phyloP scores from a whole-genome alignment of 1,140 invertebrate genomes.

The Zaprionus ghesquierei region DNA sequence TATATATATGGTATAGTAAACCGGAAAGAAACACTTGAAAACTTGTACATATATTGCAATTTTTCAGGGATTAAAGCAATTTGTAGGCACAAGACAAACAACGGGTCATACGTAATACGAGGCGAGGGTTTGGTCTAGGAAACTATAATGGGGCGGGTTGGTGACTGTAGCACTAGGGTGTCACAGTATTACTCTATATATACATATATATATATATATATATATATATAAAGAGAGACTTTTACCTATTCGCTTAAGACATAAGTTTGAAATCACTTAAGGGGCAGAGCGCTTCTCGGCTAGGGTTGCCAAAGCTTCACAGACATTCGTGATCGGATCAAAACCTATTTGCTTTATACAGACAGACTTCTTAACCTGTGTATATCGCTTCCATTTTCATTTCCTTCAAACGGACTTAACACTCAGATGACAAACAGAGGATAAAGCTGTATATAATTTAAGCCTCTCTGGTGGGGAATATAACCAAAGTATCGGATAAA shows the following conservation, averaged over 20 bases:
- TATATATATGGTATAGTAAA: constrained; percentile 16
- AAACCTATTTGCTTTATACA: too few species aligned
- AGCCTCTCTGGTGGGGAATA: not conserved
- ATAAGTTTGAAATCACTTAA: too few species aligned
- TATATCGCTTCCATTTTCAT: not conserved
- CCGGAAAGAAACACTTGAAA: constrained; percentile 70
- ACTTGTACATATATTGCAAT: constrained; percentile 55
- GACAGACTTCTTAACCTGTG: too few species aligned
- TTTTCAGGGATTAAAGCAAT: constrained; percentile 15
- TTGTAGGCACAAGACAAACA: constrained; percentile 7
- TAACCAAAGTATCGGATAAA: not conserved
- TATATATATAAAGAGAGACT: not conserved
- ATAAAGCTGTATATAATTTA: not conserved
- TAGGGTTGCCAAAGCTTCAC: too few species aligned
- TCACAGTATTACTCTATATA: not conserved
- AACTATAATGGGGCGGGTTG: not conserved
- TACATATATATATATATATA: not conserved
- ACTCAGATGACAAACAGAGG: not conserved
- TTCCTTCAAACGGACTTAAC: not conserved
- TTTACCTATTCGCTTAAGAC: not conserved
- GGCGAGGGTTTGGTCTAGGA: too few species aligned
- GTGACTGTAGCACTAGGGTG: not conserved
- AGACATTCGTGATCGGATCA: too few species aligned
- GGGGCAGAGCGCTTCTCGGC: too few species aligned
- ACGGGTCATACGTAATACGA: not conserved